These are phyloP conservation scores for Radopholus similis DNA, from an alignment of 1,140 invertebrate species.

Conservation along the genomic window DNA sequence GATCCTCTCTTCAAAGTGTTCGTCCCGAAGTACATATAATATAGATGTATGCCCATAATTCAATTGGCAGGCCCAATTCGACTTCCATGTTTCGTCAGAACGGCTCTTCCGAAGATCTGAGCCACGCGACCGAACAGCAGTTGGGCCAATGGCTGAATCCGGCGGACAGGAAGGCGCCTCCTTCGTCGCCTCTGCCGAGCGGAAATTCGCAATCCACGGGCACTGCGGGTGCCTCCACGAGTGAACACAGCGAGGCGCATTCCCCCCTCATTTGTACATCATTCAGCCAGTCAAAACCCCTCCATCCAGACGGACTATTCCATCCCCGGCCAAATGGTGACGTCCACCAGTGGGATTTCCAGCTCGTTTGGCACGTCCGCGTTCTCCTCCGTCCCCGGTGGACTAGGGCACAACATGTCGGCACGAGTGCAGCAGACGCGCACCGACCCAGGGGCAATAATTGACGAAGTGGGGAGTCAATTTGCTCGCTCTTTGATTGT, in stretches of 20 bases:
- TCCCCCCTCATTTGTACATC: neutral
- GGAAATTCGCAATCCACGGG: neutral
- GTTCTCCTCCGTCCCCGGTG: slow-evolving; percentile 5
- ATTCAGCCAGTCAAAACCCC: neutral
- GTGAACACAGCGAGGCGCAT: neutral
- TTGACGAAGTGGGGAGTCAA: slow-evolving; percentile 23
- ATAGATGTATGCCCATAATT: neutral
- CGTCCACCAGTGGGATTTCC: neutral
- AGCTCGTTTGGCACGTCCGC: neutral
- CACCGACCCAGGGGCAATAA: slow-evolving; percentile 28
- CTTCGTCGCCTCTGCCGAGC: too few species aligned
- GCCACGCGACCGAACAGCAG: neutral
- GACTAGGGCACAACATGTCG: slow-evolving; percentile 22
- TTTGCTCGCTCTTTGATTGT: neutral
- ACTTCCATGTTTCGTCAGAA: slow-evolving; percentile 3
- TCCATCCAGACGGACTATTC: neutral
- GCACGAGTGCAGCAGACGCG: slow-evolving; percentile 32
- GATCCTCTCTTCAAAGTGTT: slow-evolving; percentile 43
- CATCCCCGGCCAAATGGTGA: neutral
- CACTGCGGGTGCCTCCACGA: neutral
- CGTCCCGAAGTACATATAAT: neutral
- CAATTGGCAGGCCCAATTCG: slow-evolving; percentile 14
- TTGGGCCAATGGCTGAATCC: slow-evolving; percentile 19
- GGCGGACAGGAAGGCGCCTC: slow-evolving; percentile 14
- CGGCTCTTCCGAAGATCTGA: slow-evolving; percentile 3